Evolutionary conservation across 35 echinoderm and acorn worm genomes (phyloP).

Genomic region (Ophiothrix spiculata): DNA sequence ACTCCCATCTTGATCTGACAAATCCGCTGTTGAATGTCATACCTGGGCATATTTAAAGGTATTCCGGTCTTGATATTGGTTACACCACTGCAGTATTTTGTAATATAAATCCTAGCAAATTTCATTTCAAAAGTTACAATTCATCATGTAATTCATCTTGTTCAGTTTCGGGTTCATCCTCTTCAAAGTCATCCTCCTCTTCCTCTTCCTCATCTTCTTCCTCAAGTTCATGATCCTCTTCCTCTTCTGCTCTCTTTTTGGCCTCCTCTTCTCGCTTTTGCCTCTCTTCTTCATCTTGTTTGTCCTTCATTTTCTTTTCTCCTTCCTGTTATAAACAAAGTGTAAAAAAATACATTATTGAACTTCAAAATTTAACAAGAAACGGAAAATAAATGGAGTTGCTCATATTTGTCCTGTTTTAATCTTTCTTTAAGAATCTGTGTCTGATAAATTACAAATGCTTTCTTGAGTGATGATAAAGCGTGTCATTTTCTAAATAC

Average conservation of each 20-base stretch:
- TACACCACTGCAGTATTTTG: not conserved
- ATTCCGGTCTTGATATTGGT: too few species aligned
- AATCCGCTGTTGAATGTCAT: too few species aligned
- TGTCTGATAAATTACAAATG: too few species aligned
- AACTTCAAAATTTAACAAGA: not conserved
- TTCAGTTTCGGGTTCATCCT: slow-evolving; percentile 19
- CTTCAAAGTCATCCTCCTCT: slow-evolving; percentile 29
- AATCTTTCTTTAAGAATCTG: too few species aligned
- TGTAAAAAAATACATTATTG: not conserved
- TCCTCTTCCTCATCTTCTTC: slow-evolving; percentile 43
- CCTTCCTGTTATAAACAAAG: slow-evolving; percentile 13
- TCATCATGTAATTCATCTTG: slow-evolving; percentile 36
- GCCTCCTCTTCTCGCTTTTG: slow-evolving; percentile 55
- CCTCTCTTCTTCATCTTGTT: slow-evolving; percentile 52
- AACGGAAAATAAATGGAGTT: not conserved
- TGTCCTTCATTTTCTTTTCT: slow-evolving; percentile 61
- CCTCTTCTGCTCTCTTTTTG: slow-evolving; percentile 46
- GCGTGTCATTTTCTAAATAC: too few species aligned
- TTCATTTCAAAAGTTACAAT: not conserved
- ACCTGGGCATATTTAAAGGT: too few species aligned
- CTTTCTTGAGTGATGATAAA: too few species aligned
- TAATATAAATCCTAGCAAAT: not conserved
- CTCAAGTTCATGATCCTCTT: slow-evolving; percentile 28
- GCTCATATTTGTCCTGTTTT: too few species aligned
- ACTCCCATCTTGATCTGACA: too few species aligned